phyloP scores from a whole-genome alignment of 2,797 vertebrate genomes.

The Tragelaphus eurycerus region DNA sequence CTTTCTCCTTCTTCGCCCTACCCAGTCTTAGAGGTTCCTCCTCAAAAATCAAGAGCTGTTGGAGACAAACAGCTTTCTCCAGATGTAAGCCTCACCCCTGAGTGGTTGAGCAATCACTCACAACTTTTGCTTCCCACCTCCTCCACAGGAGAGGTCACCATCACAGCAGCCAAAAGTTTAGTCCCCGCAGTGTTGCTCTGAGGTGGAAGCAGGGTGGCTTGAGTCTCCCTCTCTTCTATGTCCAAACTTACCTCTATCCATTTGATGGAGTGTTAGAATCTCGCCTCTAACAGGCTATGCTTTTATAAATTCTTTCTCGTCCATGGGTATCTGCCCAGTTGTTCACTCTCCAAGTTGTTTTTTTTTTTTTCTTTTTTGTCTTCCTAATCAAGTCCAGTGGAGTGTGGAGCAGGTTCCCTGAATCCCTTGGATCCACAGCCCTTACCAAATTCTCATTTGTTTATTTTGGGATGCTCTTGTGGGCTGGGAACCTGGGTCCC shows the following conservation, averaged over 20 bases:
- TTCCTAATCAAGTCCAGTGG: background rate
- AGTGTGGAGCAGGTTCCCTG: background rate
- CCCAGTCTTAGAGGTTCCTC: too few relatives aligned
- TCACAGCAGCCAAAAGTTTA: background rate
- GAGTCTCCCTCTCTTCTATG: background rate
- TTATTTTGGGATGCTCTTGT: background rate
- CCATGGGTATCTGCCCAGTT: background rate
- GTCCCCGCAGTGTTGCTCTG: background rate
- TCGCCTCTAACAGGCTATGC: background rate
- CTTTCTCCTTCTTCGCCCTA: background rate
- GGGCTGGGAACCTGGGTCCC: background rate
- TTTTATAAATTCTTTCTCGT: background rate
- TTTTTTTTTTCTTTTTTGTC: background rate
- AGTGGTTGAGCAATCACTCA: background rate
- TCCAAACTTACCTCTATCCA: background rate
- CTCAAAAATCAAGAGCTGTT: background rate
- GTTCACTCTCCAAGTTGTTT: background rate
- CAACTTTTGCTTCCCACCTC: background rate
- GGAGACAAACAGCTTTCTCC: background rate
- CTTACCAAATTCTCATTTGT: background rate
- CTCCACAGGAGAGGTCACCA: background rate
- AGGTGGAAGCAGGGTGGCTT: accelerated
- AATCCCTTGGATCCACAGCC: background rate
- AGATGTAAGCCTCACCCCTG: background rate
- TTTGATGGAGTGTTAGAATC: background rate